phyloP scores from a whole-genome alignment of 2,888 invertebrate species.

The Netelia melanura region DNA sequence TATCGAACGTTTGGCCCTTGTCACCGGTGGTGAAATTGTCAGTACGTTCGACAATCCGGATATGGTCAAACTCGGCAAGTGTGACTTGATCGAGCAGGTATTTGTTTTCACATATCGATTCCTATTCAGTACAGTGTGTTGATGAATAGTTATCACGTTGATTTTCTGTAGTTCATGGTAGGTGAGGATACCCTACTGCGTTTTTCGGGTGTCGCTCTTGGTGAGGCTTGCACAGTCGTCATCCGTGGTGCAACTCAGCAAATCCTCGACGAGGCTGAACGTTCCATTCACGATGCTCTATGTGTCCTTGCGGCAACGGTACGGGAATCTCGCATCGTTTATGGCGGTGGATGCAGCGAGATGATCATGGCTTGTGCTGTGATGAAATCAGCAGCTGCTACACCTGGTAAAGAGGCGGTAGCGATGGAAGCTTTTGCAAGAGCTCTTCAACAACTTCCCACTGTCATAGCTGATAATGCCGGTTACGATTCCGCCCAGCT shows the following conservation, averaged over 20 bases:
- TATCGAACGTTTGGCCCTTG: constrained; percentile 98
- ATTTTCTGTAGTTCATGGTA: constrained; percentile 91
- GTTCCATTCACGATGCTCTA: constrained; percentile 98
- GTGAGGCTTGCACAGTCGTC: constrained; percentile 98
- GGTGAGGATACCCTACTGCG: constrained; percentile 98
- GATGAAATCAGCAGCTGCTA: constrained; percentile 92
- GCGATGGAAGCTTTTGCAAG: constrained; percentile 98
- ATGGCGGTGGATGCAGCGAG: constrained; percentile 97
- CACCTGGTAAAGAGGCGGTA: constrained; percentile 98
- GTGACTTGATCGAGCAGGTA: constrained; percentile 97
- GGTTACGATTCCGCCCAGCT: constrained; percentile 99
- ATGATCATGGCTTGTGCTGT: constrained; percentile 99
- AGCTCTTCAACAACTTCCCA: constrained; percentile 95
- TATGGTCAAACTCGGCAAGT: constrained; percentile 95
- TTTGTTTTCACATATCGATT: constrained; percentile 52
- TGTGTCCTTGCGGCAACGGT: constrained; percentile 98
- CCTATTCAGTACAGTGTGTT: not conserved
- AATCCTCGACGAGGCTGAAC: constrained; percentile 99
- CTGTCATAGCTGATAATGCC: constrained; percentile 99
- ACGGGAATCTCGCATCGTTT: constrained; percentile 95
- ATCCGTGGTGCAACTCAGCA: constrained; percentile 99
- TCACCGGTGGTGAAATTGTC: constrained; percentile 99
- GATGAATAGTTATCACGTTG: constrained; percentile 1
- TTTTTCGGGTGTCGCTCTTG: constrained; percentile 97
- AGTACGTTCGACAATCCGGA: constrained; percentile 99